Percentiles rank a stretch among this genome's conserved stretches.
phyloP scores from a whole-genome alignment of 2,888 invertebrate genomes.

The Cordilura impudica region DNA sequence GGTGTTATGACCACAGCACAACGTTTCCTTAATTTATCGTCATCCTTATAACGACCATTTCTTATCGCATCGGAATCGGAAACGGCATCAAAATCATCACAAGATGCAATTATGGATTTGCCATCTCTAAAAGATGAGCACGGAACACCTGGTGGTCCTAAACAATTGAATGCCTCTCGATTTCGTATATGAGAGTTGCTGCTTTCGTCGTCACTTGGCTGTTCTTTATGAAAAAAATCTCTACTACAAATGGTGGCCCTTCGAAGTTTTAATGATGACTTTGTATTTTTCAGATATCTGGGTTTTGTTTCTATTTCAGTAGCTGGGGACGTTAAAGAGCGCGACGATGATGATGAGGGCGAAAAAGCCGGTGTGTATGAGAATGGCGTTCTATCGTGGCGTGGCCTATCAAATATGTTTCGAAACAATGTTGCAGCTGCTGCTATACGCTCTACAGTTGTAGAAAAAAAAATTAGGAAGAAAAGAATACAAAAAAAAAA shows the following conservation, averaged over 20 bases:
- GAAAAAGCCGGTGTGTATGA: background rate
- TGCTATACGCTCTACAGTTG: slow-evolving; percentile 37
- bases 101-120: too few species aligned
- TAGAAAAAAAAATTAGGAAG: background rate
- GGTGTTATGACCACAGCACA: slow-evolving; percentile 42
- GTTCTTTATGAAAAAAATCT: background rate
- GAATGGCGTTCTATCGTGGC: background rate
- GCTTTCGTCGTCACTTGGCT: background rate
- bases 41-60: slow-evolving; percentile 18
- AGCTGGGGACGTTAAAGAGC: slow-evolving; percentile 22
- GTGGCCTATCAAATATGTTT: slow-evolving; percentile 17
- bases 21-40: slow-evolving; percentile 43
- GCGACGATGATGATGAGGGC: slow-evolving; percentile 26
- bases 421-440: slow-evolving; percentile 48
- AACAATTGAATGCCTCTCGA: slow-evolving; percentile 13
- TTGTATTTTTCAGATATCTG: slow-evolving; percentile 8
- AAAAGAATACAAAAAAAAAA: slow-evolving; percentile 8
- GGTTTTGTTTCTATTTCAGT: background rate
- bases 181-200: slow-evolving; percentile 26
- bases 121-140: background rate
- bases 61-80: slow-evolving; percentile 18
- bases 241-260: slow-evolving; percentile 22
- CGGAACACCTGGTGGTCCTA: background rate
- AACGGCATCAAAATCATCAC: slow-evolving; percentile 25
- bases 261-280: background rate